Evolutionary conservation across 1,140 invertebrate genomes (phyloP).

Genomic region (Hypsibius dujardini): DNA sequence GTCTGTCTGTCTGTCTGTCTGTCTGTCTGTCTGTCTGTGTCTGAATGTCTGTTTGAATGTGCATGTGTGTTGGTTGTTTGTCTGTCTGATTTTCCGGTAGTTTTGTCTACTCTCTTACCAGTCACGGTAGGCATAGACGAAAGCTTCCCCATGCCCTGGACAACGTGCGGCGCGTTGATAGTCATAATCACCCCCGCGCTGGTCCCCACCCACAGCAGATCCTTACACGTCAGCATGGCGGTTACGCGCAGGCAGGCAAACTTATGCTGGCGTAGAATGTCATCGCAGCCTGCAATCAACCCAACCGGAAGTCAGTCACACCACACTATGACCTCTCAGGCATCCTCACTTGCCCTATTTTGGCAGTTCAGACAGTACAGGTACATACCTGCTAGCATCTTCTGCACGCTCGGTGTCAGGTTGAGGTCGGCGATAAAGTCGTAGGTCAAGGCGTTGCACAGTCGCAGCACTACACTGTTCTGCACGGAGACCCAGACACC

Average conservation of each 20-base stretch:
- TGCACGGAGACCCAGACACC: conserved; percentile 74
- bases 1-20: too few species aligned
- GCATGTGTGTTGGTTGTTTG: too few species aligned
- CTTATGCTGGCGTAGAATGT: conserved; percentile 85
- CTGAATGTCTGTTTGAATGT: too few species aligned
- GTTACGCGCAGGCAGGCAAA: conserved; percentile 87
- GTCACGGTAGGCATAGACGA: conserved; percentile 43
- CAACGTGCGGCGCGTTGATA: conserved; percentile 53
- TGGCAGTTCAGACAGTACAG: conserved; percentile 4
- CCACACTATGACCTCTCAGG: too few species aligned
- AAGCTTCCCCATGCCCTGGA: conserved; percentile 37
- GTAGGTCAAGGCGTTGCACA: conserved; percentile 56
- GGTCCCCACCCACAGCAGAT: conserved; percentile 87
- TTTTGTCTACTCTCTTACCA: conserved; percentile 35
- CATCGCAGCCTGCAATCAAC: conserved; percentile 63
- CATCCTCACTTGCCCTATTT: background rate
- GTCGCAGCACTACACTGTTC: conserved; percentile 55
- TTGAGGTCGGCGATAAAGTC: conserved; percentile 71
- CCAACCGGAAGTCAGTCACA: background rate
- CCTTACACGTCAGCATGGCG: conserved; percentile 66
- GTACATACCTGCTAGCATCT: conserved; percentile 66
- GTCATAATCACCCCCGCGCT: conserved; percentile 87
- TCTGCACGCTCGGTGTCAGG: conserved; percentile 70
- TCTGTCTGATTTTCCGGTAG: too few species aligned
- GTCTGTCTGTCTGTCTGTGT: too few species aligned